Percentiles rank a stretch among this genome's conserved stretches.
phyloP scores from a whole-genome alignment of 2,113 vertebrate genomes.

The Cisticola juncidis region DNA sequence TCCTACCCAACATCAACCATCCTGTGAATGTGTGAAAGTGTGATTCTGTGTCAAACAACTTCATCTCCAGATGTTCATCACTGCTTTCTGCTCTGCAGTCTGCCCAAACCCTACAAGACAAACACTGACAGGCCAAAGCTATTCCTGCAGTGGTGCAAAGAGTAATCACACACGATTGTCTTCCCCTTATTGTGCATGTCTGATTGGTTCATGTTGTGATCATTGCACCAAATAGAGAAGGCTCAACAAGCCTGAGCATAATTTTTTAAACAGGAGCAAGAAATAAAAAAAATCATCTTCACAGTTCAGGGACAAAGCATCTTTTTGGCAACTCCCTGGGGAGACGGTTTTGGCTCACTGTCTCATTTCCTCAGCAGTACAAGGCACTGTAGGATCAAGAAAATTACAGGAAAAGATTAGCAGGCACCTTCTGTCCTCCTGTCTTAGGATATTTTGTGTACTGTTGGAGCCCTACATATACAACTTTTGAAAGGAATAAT shows the following conservation, averaged over 20 bases:
- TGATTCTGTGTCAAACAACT: background rate
- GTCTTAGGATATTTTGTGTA: background rate
- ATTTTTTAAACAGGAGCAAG: background rate
- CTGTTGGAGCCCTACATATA: background rate
- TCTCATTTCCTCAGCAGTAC: constrained; percentile 27
- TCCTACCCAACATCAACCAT: accelerated
- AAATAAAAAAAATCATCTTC: background rate
- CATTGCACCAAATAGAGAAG: background rate
- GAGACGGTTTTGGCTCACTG: constrained; percentile 15
- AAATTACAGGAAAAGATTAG: constrained; percentile 62
- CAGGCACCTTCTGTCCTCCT: constrained; percentile 40
- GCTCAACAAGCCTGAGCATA: background rate
- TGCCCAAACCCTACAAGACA: background rate
- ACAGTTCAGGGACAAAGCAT: background rate
- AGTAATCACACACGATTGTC: background rate
- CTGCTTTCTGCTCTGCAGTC: background rate
- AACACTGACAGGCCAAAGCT: background rate
- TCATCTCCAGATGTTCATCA: background rate
- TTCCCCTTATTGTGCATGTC: background rate
- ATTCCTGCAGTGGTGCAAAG: background rate
- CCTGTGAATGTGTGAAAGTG: background rate
- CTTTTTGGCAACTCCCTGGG: background rate
- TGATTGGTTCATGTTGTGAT: background rate
- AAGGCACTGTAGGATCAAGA: constrained; percentile 24
- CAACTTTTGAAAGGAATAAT: background rate